Evolutionary conservation across 2,797 vertebrate species (phyloP).

Genomic region (Ctenopoma multispine): DNA sequence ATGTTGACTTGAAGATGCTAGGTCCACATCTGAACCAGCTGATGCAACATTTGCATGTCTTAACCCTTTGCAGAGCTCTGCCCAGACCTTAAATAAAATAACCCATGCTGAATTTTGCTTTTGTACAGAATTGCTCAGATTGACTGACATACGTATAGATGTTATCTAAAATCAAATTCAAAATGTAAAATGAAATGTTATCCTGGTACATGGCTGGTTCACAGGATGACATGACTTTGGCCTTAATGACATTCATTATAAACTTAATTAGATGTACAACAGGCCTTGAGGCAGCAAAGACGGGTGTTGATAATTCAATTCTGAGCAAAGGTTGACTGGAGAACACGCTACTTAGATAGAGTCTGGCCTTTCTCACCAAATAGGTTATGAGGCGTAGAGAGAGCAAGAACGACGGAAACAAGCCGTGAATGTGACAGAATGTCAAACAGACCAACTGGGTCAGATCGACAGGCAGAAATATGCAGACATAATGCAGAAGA

Average conservation of each 20-base stretch:
- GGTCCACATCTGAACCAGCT: not conserved
- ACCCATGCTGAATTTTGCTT: not conserved
- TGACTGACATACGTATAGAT: not conserved
- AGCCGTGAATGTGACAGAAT: constrained; percentile 11
- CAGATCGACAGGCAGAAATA: not conserved
- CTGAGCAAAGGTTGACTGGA: constrained; percentile 25
- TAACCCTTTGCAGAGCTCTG: not conserved
- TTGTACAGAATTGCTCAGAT: not conserved
- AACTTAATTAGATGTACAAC: constrained; percentile 52
- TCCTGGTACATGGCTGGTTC: constrained; percentile 9
- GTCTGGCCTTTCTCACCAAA: not conserved
- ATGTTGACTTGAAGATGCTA: not conserved
- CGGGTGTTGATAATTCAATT: constrained; percentile 42
- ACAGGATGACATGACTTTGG: constrained; percentile 21
- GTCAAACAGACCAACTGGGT: constrained; percentile 6
- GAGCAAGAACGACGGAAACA: not conserved
- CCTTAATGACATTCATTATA: constrained; percentile 49
- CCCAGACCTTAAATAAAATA: not conserved
- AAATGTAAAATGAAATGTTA: not conserved
- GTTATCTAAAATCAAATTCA: not conserved
- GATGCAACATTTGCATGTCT: not conserved
- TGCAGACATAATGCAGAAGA: not conserved
- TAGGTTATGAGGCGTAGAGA: constrained; percentile 7
- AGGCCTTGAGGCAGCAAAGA: constrained; percentile 17
- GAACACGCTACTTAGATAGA: constrained; percentile 21